Evolutionary conservation across 2,888 invertebrate genomes (phyloP).

Genomic region (Drosophila nr. perissopoda): DNA sequence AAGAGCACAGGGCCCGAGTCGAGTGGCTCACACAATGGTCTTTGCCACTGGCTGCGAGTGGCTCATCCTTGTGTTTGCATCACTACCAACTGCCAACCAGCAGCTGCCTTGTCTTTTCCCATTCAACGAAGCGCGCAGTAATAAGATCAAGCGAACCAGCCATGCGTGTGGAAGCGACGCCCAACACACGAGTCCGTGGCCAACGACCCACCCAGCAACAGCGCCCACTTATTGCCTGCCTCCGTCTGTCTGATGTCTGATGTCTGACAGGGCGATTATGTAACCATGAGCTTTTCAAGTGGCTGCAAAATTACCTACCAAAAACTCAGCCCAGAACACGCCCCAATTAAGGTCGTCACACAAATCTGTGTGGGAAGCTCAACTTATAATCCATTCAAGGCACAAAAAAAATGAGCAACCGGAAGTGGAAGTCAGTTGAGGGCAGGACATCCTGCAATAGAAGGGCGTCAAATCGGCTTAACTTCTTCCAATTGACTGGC

Average conservation of each 20-base stretch:
- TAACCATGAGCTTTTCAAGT: conserved; percentile 70
- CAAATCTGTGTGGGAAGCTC: conserved; percentile 79
- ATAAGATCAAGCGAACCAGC: conserved; percentile 81
- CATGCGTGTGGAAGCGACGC: conserved; percentile 66
- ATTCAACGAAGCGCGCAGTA: conserved; percentile 80
- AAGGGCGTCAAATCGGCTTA: conserved; percentile 71
- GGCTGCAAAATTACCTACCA: conserved; percentile 72
- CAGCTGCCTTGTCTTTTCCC: conserved; percentile 75
- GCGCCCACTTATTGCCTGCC: conserved; percentile 28
- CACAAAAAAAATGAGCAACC: conserved; percentile 57
- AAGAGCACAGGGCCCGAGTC: conserved; percentile 49
- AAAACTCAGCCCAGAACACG: conserved; percentile 52
- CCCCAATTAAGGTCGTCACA: conserved; percentile 68
- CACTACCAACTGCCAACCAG: conserved; percentile 27
- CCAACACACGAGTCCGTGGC: conserved; percentile 37
- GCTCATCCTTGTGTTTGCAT: conserved; percentile 28
- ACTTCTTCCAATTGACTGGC: conserved; percentile 76
- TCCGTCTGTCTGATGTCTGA: conserved; percentile 15
- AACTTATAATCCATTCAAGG: conserved; percentile 47
- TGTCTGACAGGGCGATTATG: conserved; percentile 68
- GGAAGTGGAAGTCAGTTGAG: conserved; percentile 40
- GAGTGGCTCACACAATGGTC: conserved; percentile 46
- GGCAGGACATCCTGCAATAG: conserved; percentile 24
- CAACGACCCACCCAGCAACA: conserved; percentile 54
- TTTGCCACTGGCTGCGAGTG: conserved; percentile 20